Base-by-base conservation (phyloP, 2,888 invertebrate species). In the Allophyes oxyacanthae region DNA sequence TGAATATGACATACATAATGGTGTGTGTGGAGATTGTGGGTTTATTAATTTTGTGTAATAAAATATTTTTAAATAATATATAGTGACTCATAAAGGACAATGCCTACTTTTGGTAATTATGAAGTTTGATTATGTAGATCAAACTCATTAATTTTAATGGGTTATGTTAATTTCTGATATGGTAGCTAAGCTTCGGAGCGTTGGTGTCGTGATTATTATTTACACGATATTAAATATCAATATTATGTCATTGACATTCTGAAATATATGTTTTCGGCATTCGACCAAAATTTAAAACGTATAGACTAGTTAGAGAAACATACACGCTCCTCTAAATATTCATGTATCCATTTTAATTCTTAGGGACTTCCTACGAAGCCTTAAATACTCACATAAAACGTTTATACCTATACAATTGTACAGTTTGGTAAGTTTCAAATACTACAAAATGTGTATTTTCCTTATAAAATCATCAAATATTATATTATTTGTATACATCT, bases 141-240 rank as follows among this genome's bases (percentile, higher is more conserved):
- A 59, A 60, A 56, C 44, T 67, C 64, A 50, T 73, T 61, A 54
- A 54, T 62, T 67, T 67, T 49, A 58, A 60, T 63, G 33, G 64
- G 6, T 64, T 73, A 73, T 73, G 73, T 44, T 73, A 67, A 73
- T 67, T 63, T 67, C 54, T 56, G 56, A 61, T 63, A 63, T 64
- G 62, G 57, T 1, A 28, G 30, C 14, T 10, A 1, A 54, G 43
- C 41, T 57, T 53, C 44, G 54, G 52, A 11, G 33, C 45, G 57
- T 66, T 37, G 66, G 69, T 62, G 40, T 50, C 11, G 26, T 57
- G 40, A 59, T 66, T 57, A 50, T 55, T 59, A 25, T 38, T 36
- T 32, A 38, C 30, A 15, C 9, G 10, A 30, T 20, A 38, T 11
- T 8, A 15, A 32, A 20, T 3, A 20, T 20, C 2, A 20, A 20